Evolutionary conservation across 2,888 invertebrate species (phyloP).

Genomic region (Mechanitis mazaeus): DNA sequence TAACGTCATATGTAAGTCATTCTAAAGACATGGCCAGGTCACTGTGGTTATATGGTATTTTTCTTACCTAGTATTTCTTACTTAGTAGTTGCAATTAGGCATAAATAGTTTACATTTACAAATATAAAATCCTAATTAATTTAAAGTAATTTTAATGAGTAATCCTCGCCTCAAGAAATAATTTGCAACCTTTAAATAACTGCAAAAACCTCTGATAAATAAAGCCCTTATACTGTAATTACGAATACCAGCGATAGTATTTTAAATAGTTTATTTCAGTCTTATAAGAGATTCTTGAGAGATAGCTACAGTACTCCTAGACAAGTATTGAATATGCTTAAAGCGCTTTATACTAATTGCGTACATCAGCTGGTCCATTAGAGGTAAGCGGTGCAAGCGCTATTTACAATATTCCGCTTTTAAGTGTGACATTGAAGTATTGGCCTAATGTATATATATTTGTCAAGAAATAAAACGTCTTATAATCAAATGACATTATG

Average conservation of each 20-base stretch:
- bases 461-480: background rate
- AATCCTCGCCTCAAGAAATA: conserved; percentile 12
- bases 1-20: too few species aligned
- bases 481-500: too few species aligned
- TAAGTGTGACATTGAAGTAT: conserved; percentile 41
- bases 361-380: conserved; percentile 34
- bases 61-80: too few species aligned
- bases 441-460: conserved; percentile 26
- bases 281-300: conserved; percentile 8
- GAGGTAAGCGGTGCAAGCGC: conserved; percentile 24
- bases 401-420: conserved; percentile 31
- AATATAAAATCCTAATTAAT: background rate
- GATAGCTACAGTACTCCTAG: conserved; percentile 14
- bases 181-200: conserved; percentile 24
- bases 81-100: too few species aligned
- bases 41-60: background rate
- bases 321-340: conserved; percentile 26
- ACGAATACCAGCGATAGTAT: conserved; percentile 22
- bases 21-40: background rate
- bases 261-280: conserved; percentile 19
- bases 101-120: too few species aligned
- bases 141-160: conserved; percentile 1
- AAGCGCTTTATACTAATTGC: conserved; percentile 37
- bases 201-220: conserved; percentile 26
- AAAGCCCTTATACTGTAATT: conserved; percentile 27